A percentile compares a stretch with the other conserved stretches of the same genome.
Conservation (phyloP, 2,888 invertebrate species). For the Cephus rjabovi region DNA sequence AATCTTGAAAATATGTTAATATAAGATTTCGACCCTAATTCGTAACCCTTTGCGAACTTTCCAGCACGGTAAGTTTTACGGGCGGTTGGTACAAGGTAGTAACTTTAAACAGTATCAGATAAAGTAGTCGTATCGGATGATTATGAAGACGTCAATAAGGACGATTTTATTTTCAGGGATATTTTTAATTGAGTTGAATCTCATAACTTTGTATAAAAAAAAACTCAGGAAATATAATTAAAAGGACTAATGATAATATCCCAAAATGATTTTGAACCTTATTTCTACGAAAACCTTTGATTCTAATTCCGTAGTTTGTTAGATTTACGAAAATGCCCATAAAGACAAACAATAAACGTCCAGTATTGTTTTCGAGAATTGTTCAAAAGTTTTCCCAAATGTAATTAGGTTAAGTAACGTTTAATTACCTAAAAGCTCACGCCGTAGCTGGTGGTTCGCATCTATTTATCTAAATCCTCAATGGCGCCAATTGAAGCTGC, state of each 20-base stretch:
- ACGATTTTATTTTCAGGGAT: background rate
- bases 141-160: background rate
- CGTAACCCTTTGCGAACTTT: background rate
- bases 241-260: too few relatives aligned
- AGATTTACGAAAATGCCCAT: background rate
- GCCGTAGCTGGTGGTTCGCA: background rate
- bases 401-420: background rate
- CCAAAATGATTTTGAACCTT: too few relatives aligned
- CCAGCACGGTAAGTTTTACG: background rate
- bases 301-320: too few relatives aligned
- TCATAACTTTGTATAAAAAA: too few relatives aligned
- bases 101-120: background rate
- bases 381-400: background rate
- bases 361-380: background rate
- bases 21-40: background rate
- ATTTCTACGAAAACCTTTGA: too few relatives aligned
- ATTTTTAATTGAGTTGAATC: background rate
- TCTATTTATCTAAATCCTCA: background rate
- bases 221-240: too few relatives aligned
- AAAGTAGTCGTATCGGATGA: background rate
- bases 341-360: background rate
- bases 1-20: background rate
- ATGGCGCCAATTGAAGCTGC: background rate
- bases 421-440: background rate
- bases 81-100: background rate